Evolutionary conservation across 2,797 vertebrate species (phyloP).

Genomic region (Iguana delicatissima): DNA sequence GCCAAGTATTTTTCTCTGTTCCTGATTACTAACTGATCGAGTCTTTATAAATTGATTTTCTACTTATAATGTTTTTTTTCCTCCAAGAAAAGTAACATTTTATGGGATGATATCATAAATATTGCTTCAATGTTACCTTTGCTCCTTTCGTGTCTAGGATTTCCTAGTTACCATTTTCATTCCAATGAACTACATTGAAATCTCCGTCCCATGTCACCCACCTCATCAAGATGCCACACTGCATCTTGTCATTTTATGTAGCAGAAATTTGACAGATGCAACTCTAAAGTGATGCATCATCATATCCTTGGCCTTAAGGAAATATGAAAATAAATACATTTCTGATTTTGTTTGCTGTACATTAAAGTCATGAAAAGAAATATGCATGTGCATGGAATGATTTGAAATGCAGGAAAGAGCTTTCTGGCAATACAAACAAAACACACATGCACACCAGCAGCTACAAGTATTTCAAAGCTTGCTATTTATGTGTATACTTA

Average conservation of each 20-base stretch:
- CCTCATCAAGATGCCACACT: conserved; percentile 64
- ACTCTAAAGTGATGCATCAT: conserved; percentile 58
- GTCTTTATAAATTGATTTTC: not conserved
- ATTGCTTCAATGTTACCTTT: conserved; percentile 20
- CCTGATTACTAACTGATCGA: not conserved
- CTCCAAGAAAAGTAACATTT: not conserved
- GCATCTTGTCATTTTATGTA: conserved; percentile 67
- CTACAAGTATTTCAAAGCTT: not conserved
- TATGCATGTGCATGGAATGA: conserved; percentile 10
- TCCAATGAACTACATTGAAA: conserved; percentile 49
- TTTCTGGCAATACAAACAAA: not conserved
- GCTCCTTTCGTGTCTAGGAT: conserved; percentile 35
- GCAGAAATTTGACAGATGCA: conserved; percentile 62
- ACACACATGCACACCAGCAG: no score
- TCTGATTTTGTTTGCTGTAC: conserved; percentile 48
- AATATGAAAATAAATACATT: conserved; percentile 68
- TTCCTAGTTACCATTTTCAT: conserved; percentile 53
- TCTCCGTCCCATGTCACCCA: conserved; percentile 51
- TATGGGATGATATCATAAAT: conserved; percentile 27
- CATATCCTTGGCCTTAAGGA: conserved; percentile 61
- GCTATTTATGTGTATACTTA: not conserved
- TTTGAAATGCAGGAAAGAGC: not conserved
- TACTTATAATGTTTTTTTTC: not conserved
- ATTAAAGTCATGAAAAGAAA: conserved; percentile 10
- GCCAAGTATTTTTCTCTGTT: not conserved